Evolutionary conservation across 2,888 invertebrate species (phyloP), one percentile per base, ranked within the genome.

Genomic region (Caenorhabditis drosophilae): DNA sequence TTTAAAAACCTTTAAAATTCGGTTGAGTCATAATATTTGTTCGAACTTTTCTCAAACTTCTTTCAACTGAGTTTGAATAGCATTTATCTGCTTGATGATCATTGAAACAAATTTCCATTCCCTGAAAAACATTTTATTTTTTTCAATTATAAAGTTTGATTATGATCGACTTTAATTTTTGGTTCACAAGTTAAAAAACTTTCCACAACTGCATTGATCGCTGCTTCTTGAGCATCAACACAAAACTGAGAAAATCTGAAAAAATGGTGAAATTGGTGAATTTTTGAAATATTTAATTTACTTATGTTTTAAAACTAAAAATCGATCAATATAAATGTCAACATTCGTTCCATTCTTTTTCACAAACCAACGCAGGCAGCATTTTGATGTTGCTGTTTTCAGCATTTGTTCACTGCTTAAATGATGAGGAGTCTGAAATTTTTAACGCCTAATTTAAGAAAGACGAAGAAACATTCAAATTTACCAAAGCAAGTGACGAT

Each of bases 321-420:
- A 57, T 44, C 57, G 45, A 38, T 67, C 60, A 31, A 67, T 61
- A 18, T 18, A 20, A 20, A 67, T 67, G 22, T 56, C 57, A 27
- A 67, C 42, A 25, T 53, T 59, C 20, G 56, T 48, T n/a, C 42
- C 50, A 20, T 42, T 27, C 22, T 48, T 56, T 34, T 61, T 56
- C 23, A 57, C 40, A 26, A 25, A 40, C 49, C 46, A 60, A 41
- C 56, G 57, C 45, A 60, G 35, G 1, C 46, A 22, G 34, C 60
- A 56, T 25, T 54, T 40, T 18, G 40, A 31, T 2, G 53, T 54
- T 9, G 67, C 67, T 1, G 50, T 20, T 56, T 56, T 52, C 18
- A 67, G 48, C 67, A 67, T 67, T 53, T 67, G 67, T 25, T 60
- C 67, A 0, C 49, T 57, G 4, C 45, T 53, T 20, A 61, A 11